Conservation (phyloP, 2,113 vertebrate genomes). For the Bagarius yarrelli region DNA sequence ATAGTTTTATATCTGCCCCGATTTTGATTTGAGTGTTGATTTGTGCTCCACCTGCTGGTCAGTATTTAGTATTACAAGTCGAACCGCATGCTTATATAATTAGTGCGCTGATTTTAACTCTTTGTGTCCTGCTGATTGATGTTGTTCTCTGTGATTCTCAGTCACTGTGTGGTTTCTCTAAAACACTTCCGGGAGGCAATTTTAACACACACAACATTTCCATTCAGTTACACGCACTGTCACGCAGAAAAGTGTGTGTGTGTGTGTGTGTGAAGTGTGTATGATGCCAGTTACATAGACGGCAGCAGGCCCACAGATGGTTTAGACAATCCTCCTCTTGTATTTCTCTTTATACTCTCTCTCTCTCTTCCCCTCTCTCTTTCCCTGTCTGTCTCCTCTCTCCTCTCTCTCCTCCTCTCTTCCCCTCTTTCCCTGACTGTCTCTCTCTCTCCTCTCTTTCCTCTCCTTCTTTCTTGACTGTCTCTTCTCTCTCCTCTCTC, state of each 20-base stretch:
- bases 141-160: neutral
- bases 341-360: neutral
- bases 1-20: too few species aligned
- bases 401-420: too few species aligned
- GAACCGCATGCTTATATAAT: conserved; percentile 9
- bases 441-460: too few species aligned
- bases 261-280: conserved; percentile 5
- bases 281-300: conserved; percentile 53
- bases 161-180: neutral
- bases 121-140: neutral
- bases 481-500: too few species aligned
- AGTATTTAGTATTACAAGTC: neutral
- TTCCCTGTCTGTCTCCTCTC: neutral
- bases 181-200: conserved; percentile 5
- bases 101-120: neutral
- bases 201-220: neutral
- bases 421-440: too few species aligned
- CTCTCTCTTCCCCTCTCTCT: neutral
- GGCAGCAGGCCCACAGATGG: conserved; percentile 48
- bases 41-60: neutral
- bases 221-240: neutral
- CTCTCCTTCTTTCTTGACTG: too few species aligned
- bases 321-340: conserved; percentile 21
- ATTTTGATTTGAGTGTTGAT: neutral
- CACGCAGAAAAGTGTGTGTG: conserved; percentile 26